phyloP scores from a whole-genome alignment of 2,797 vertebrate species.

The Acanthis flammea region DNA sequence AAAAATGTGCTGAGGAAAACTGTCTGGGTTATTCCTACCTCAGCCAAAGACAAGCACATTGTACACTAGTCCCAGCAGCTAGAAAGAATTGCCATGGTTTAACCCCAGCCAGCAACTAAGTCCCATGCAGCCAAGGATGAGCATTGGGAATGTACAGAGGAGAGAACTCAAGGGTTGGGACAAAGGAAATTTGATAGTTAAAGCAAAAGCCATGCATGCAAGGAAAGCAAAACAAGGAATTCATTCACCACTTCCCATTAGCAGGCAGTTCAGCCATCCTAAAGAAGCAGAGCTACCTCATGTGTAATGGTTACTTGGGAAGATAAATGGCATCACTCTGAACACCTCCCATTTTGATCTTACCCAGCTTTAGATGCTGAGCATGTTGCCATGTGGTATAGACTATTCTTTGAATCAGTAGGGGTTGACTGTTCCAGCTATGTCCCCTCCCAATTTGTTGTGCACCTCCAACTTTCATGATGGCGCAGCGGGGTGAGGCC shows the following conservation, averaged over 20 bases:
- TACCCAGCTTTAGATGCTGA: neutral
- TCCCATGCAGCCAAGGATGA: rapidly evolving
- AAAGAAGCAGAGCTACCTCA: neutral
- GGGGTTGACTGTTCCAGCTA: rapidly evolving
- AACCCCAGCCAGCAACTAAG: neutral
- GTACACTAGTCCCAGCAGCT: neutral
- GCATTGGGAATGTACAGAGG: neutral
- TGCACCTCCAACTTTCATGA: neutral
- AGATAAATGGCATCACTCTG: neutral
- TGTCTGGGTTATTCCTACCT: neutral
- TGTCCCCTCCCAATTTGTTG: neutral
- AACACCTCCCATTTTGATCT: neutral
- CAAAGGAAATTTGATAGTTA: neutral
- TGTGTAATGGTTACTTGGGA: neutral
- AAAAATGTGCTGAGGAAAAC: neutral
- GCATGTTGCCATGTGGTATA: neutral
- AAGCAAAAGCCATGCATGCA: neutral
- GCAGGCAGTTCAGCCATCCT: neutral
- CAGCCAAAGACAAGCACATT: neutral
- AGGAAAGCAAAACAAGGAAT: neutral
- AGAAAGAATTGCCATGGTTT: neutral
- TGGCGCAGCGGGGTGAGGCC: rapidly evolving
- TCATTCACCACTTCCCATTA: neutral
- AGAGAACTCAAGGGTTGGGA: neutral
- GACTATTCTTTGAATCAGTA: neutral